A percentile compares a stretch with the other conserved stretches of the same genome.
Evolutionary conservation across 2,113 vertebrate species (phyloP).

Genomic region (Perccottus glenii): DNA sequence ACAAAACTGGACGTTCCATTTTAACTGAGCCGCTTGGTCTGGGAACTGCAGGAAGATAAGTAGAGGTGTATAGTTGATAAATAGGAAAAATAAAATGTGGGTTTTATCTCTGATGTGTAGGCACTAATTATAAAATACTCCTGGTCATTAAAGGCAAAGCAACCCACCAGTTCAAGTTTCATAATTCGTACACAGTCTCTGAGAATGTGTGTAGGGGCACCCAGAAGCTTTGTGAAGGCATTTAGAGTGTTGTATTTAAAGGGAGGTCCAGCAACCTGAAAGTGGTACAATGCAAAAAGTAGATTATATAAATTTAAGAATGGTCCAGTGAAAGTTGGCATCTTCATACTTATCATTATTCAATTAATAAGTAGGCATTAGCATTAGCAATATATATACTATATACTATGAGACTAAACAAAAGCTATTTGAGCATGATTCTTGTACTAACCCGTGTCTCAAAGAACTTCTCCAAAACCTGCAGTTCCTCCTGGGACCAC

Average conservation of each 20-base stretch:
- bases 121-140: too few species aligned
- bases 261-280: slow-evolving; percentile 95
- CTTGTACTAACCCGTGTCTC: slow-evolving; percentile 87
- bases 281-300: neutral
- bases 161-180: slow-evolving; percentile 96
- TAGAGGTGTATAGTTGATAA: neutral
- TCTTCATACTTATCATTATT: neutral
- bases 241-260: slow-evolving; percentile 99
- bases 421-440: too few species aligned
- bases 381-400: neutral
- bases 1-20: slow-evolving; percentile 99
- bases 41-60: slow-evolving; percentile 84
- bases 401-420: neutral
- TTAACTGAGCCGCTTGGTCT: slow-evolving; percentile 93
- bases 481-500: slow-evolving; percentile 97
- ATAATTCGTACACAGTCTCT: slow-evolving; percentile 98
- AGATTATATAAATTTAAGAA: neutral
- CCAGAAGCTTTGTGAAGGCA: slow-evolving; percentile 97
- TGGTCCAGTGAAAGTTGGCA: neutral
- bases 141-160: neutral
- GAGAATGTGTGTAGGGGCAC: slow-evolving; percentile 95
- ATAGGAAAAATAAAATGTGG: too few species aligned
- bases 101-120: too few species aligned
- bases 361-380: too few species aligned
- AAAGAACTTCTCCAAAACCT: slow-evolving; percentile 98